Percentiles rank a stretch among this genome's conserved stretches.
Evolutionary conservation across 2,797 vertebrate species (phyloP).

Genomic region (Psittacula echo): DNA sequence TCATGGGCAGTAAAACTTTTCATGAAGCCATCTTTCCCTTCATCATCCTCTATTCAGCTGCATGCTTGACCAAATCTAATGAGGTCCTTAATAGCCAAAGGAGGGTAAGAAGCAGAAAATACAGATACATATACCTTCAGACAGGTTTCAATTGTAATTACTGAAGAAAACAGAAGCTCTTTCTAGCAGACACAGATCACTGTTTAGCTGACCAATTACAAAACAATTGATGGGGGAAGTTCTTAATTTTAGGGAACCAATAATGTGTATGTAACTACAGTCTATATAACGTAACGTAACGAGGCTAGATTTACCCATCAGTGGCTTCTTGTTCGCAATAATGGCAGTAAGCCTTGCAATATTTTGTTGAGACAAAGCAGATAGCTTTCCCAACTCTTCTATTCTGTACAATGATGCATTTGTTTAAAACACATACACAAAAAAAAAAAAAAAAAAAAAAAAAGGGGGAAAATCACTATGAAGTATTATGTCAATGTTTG

Average conservation of each 20-base stretch:
- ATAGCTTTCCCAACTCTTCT: background rate
- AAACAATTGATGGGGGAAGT: background rate
- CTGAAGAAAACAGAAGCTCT: background rate
- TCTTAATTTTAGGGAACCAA: background rate
- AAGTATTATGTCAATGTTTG: background rate
- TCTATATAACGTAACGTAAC: background rate
- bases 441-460: background rate
- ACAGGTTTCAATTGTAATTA: background rate
- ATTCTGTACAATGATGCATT: background rate
- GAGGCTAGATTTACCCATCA: background rate
- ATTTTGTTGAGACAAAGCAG: background rate
- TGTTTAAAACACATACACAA: background rate
- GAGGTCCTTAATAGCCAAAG: background rate
- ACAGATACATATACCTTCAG: accelerated
- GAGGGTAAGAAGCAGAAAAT: background rate
- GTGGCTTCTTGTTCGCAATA: background rate
- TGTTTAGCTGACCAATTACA: background rate
- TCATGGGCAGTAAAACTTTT: background rate
- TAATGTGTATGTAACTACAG: background rate
- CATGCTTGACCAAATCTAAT: background rate
- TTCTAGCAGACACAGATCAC: background rate
- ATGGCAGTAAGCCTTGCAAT: background rate
- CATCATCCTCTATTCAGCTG: background rate
- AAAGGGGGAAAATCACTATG: background rate
- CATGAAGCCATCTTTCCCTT: background rate